Base-by-base conservation (phyloP, 2,888 invertebrate species). In the Leptura quadrifasciata region DNA sequence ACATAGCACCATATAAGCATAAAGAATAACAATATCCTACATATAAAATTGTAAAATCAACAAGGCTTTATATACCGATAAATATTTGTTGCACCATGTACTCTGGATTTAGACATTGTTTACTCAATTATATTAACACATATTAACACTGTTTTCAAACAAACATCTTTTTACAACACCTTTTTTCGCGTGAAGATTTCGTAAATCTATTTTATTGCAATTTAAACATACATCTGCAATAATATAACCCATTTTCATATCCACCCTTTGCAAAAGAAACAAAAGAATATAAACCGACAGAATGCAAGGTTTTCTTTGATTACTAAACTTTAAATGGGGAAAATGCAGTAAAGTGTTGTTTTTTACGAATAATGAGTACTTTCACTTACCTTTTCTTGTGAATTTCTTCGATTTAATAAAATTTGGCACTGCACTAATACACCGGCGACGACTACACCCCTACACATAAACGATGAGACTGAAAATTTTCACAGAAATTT, bases 401-500 rank as follows among this genome's bases (percentile, higher is more conserved):
- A 61, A 64, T 55, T 60, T 73, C 70, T 65, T 74, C 60, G 55
- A 65, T 73, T 69, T 61, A 61, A 58, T 74, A 64, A 55, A 75
- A 76, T 78, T 76, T 76, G 79, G 76, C 80, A 83, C 83, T 77
- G 77, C 81, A 81, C 80, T 76, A 54, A 64, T 70, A 60, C 68
- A 79, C 80, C 74, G 79, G 76, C 77, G 73, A 79, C 79, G 72
- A 79, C 77, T 75, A 80, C 77, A 83, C 79, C 80, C 79, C 81
- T 70, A 72, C 82, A 76, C 80, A 70, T 70, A 77, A 76, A 76
- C 80, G 71, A 79, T 77, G 81, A 79, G 81, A 81, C 83, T 82
- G 81, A 82, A 80, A 79, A 79, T 78, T 79, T 81, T 82, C 80
- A 78, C 78, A 83, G 85, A 84, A 85, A 85, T 84, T 84, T 85